Base-by-base conservation (phyloP, 2,113 vertebrate genomes). In the Seriola quinqueradiata region DNA sequence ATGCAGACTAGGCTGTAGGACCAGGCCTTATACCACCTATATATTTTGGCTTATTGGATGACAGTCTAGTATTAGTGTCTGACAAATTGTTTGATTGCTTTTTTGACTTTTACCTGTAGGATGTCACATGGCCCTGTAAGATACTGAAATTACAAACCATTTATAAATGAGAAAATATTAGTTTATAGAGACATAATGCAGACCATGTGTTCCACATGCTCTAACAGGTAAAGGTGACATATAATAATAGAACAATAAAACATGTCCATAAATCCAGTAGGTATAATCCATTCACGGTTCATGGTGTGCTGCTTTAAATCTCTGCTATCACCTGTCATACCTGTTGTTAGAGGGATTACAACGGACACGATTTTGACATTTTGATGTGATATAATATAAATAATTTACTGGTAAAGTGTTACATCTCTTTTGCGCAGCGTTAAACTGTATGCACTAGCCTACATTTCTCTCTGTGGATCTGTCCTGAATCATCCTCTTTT, bases 401-500 rank as follows among this genome's bases (percentile, higher is more conserved):
- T 54, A 13, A 40, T 4, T 10, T 36, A 6, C 19, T 52, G n/a
- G 11, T 38, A 40, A 34, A 3, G 57, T 28, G 28, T 8, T 59
- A 16, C 48, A 38, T 21, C 1, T 28, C 50, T 40, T 74, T n/a
- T 48, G 32, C 46, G 52, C 57, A n/a, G 34, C 54, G 25, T 58
- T 4, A 9, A 57, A 40, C n/a, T 17, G 7, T 64, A 46, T 9
- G 42, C 65, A 38, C 25, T 42, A 57, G 38, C 48, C 55, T 54
- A 9, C 11, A 28, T 63, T 36, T 10, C 7, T 10, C 7, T 11
- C 10, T 38, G 16, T 12, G 12, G 50, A 16, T 77, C 10, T 70
- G 65, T 58, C 14, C 13, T n/a, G 75, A 83, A 72, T 54, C 57
- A 86, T 76, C 38, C 50, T 73, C 50, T 65, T 81, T 77, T 83